Base-by-base conservation (phyloP, 2,797 vertebrate genomes). In the Limnodromus scolopaceus region DNA sequence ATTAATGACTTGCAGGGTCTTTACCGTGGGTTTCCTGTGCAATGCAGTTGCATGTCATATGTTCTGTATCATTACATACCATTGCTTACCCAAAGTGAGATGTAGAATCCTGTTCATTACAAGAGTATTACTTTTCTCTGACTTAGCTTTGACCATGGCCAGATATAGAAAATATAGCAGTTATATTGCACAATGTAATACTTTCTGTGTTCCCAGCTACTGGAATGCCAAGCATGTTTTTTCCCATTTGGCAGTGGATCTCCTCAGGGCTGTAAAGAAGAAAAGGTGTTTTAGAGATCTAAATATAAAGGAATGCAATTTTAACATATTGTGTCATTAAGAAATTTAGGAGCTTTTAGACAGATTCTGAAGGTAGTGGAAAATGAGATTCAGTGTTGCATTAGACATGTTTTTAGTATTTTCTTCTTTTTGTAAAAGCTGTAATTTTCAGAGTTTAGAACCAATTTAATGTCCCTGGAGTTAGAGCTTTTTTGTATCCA, bases 401-500 rank as follows among this genome's bases (percentile, higher is more conserved):
- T 98, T 98, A 98, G 97, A 95, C 97, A 97, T 97, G 97, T 98
- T 98, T 98, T 98, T 98, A 98, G 97, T 98, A 98, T 98, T 98
- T 98, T 98, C 96, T 98, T 98, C 96, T 98, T 98, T 98, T 98
- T 98, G 97, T 98, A 98, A 98, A 98, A 98, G 98, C 98, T 98
- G 97, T 97, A 98, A 98, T 98, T 98, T 98, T 98, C 97, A 97
- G 97, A 98, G 97, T 98, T 98, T 98, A 98, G 98, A 98, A 97
- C 97, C 97, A 98, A 98, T 98, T 98, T 98, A 98, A 98, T 98
- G 98, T 98, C 98, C 97, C 98, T 97, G 93, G 98, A 98, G 98
- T 97, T 97, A 96, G 69, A 98, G 96, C 91, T 97, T 98, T 98
- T 98, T 98, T 98, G 97, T 98, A 98, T 98, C 97, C 97, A 88